phyloP scores from a whole-genome alignment of 2,797 vertebrate species.

The Margarornis squamiger region DNA sequence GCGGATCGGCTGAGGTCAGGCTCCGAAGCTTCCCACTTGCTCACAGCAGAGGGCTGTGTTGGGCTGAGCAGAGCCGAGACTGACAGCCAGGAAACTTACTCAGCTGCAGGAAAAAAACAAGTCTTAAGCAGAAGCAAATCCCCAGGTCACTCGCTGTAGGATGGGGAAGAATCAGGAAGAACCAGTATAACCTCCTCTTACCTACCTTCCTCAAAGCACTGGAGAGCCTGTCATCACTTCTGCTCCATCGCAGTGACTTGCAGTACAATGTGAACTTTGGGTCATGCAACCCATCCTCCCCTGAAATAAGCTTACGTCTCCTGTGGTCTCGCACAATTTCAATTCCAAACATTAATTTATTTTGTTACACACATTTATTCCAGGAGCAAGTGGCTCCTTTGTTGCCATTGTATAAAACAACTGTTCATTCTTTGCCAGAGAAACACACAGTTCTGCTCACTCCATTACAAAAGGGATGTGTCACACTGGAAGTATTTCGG shows the following conservation, averaged over 20 bases:
- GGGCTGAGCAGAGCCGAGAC: not conserved
- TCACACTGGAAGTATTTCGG: not conserved
- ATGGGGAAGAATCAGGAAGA: not conserved
- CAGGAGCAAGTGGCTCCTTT: not conserved
- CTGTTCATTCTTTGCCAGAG: not conserved
- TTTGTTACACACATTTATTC: not conserved
- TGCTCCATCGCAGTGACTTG: not conserved
- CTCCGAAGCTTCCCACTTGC: not conserved
- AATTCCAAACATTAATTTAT: not conserved
- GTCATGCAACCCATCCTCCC: not conserved
- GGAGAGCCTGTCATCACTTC: not conserved
- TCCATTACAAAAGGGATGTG: not conserved
- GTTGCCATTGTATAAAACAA: not conserved
- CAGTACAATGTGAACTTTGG: not conserved
- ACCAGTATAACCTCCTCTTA: not conserved
- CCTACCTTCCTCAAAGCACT: not conserved
- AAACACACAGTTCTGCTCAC: not conserved
- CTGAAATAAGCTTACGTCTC: not conserved
- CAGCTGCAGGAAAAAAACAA: not conserved
- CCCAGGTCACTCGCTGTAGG: not conserved
- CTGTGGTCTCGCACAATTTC: not conserved
- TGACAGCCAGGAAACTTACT: not conserved
- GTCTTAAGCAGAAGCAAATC: not conserved
- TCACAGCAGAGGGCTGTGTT: conserved; percentile 49
- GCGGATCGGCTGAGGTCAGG: not conserved